Percentiles rank a stretch among this genome's conserved stretches.
Conservation (phyloP, 2,888 invertebrate species). For the Nymphalis c-album region DNA sequence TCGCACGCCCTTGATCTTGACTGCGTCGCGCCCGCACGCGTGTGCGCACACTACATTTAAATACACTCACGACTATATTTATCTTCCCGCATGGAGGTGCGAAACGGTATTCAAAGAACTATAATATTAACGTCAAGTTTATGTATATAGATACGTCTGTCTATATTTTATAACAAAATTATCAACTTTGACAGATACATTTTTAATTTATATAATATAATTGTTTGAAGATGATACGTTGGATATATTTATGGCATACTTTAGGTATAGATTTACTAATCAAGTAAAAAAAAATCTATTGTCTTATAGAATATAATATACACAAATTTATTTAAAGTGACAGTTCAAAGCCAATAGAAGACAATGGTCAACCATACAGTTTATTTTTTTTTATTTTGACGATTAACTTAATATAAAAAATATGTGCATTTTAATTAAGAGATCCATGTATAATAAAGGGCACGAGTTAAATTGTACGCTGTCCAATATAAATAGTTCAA, state of each 20-base stretch:
- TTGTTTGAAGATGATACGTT: not conserved
- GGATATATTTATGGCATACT: not conserved
- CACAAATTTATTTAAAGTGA: not conserved
- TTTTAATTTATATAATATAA: too few species aligned
- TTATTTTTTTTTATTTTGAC: not conserved
- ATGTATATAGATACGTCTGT: not conserved
- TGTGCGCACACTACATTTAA: conserved; percentile 64
- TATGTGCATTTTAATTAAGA: too few species aligned
- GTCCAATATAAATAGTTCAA: too few species aligned
- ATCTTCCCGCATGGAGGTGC: conserved; percentile 72
- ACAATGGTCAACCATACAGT: not conserved
- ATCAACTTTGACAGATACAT: not conserved
- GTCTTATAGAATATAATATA: not conserved
- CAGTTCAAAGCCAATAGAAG: not conserved
- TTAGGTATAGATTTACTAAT: too few species aligned
- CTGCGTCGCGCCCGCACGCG: conserved; percentile 79
- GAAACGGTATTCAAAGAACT: conserved; percentile 63
- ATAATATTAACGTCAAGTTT: conserved; percentile 41
- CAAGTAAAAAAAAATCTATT: not conserved
- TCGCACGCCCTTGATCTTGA: conserved; percentile 81
- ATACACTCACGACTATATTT: conserved; percentile 71
- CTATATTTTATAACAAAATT: conserved; percentile 4
- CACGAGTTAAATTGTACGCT: too few species aligned
- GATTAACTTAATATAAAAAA: too few species aligned
- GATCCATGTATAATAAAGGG: too few species aligned